Evolutionary conservation across 1,140 invertebrate genomes (phyloP), one percentile per base, ranked within the genome.

Genomic region (Drosophila athabasca): DNA sequence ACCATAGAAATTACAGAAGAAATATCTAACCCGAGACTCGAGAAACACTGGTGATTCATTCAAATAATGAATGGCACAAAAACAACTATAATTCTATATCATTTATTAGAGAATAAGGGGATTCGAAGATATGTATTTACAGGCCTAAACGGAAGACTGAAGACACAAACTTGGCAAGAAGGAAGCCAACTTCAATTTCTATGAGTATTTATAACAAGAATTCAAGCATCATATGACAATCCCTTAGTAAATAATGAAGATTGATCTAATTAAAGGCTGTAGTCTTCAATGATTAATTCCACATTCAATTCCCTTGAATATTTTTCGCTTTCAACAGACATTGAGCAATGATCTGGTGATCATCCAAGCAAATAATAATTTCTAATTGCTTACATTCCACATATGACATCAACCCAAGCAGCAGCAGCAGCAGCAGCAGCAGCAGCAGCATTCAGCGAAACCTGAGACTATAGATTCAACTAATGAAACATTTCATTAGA

Each of bases 361-460:
- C 54, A 76, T 45, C 69, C 69, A 79, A 66, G 79, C 83, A 66
- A 65, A 79, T 87, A 87, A 87, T 82, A 87, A 82, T 87, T 87
- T 87, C 75, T 87, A 87, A 87, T 87, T 87, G 82, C 82, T 87
- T 74, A 85, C 77, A 84, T 84, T 84, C 80, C 80, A 76, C 58
- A 66, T 49, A 41, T 65, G 43, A 39, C 35, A 39, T 39, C 35
- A 39, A 39, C 31, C 11, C 9, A 7, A 31, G 6, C 0, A 31
- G 4, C 22, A 24, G 6, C 29, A 7, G 29, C 29, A 29, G 1
- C 29, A 31, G 9, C 35, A 35, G 3, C 11, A 43, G 45, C 11
- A 44, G 50, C 61, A 66, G 7, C 46, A 29, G 39, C 44, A 53
- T 29, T 57, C 31, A 57, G 49, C 57, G 55, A 59, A 61, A 62